Percentiles rank a stretch among this genome's conserved stretches.
These are phyloP conservation scores for Sitta europaea DNA, from an alignment of 2,113 vertebrate genomes.

Conservation along the genomic window DNA sequence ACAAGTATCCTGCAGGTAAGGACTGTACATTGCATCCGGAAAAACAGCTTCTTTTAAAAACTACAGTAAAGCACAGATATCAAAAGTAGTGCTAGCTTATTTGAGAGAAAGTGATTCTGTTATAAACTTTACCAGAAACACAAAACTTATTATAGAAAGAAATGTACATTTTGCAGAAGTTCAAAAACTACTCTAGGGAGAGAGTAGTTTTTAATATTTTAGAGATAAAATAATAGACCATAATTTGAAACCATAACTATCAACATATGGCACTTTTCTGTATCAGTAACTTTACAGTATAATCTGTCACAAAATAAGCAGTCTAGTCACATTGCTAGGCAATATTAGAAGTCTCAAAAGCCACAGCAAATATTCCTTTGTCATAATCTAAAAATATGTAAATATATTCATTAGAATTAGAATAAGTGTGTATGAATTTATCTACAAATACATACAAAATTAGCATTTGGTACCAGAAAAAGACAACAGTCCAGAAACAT, in stretches of 20 bases:
- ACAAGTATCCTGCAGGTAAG: background rate
- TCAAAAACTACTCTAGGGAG: background rate
- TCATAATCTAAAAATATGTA: conserved; percentile 33
- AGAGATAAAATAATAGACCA: background rate
- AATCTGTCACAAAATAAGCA: background rate
- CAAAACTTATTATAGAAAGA: background rate
- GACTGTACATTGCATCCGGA: background rate
- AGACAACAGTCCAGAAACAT: background rate
- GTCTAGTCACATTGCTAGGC: background rate
- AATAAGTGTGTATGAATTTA: conserved; percentile 45
- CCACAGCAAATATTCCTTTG: conserved; percentile 34
- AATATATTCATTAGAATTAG: conserved; percentile 51
- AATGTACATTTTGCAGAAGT: background rate
- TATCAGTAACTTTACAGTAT: background rate
- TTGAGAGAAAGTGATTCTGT: background rate
- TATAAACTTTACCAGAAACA: background rate
- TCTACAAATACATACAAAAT: conserved; percentile 10
- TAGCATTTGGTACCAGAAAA: conserved; percentile 1
- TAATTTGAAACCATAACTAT: background rate
- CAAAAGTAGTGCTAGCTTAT: background rate
- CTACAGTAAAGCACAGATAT: background rate
- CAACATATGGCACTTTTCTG: background rate
- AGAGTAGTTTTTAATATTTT: background rate
- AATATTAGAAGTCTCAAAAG: conserved; percentile 7
- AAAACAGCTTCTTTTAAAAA: background rate